Base-by-base conservation (phyloP, 2,888 invertebrate species). In the Deilephila elpenor region DNA sequence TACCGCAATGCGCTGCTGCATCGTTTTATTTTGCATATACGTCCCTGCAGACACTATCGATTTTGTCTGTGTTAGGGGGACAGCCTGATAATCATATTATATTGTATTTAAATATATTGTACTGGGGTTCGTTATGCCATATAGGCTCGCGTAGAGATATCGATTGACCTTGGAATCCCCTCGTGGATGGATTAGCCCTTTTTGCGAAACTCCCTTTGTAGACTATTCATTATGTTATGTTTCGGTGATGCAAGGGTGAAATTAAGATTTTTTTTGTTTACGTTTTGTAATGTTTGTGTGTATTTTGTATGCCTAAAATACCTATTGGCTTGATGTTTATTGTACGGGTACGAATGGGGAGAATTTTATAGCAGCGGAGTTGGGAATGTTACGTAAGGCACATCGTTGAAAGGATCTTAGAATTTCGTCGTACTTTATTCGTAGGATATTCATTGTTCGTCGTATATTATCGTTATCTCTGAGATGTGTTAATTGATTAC, bases 11-110 rank as follows among this genome's bases (percentile, higher is more conserved):
- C 86, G 83, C 83, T 85, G 84, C 74, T 80, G 82, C 81, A 74
- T 71, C 53, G 74, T 62, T 59, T 77, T 78, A 86, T 89, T 91
- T 90, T 87, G 87, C 91, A 85, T 92, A 86, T 93, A 92, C 93
- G 77, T 78, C 76, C 80, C 85, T 86, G 90, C 92, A 93, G 93
- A 92, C 94, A 87, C 88, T 94, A 94, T 94, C 88, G 94, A 94
- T 94, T 94, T 93, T 93, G 94, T 94, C 94, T 93, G 93, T 93
- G 92, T 93, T 91, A 94, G 93, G 94, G 93, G 93, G 93, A 91
- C 93, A 92, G 88, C 79, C 82, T 89, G 89, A 90, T 93, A 93
- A 94, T 92, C 90, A 91, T 91, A 91, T 93, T 91, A 93, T 92
- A 92, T 89, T 87, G 91, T 88, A 90, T 93, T 93, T 92, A 93